Conservation (phyloP, 1,140 invertebrate genomes). For the Hylaeus anthracinus region DNA sequence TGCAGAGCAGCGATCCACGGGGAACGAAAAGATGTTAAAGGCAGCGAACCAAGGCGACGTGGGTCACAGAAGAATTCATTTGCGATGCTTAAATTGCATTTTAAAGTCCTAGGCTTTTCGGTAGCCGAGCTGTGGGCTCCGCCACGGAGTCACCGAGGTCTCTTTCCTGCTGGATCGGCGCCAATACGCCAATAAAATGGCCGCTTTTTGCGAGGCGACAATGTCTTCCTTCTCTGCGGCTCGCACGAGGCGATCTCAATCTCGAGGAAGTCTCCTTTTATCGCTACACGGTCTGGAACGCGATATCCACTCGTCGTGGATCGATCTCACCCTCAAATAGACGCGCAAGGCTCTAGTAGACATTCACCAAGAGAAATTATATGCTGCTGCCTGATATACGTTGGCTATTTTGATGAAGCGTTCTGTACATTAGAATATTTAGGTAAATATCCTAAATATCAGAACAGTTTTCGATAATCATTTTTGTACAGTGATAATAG, state of each 20-base stretch:
- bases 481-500: too few relatives aligned
- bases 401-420: too few relatives aligned
- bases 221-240: constrained; percentile 51
- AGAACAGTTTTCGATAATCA: too few relatives aligned
- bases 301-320: constrained; percentile 21
- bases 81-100: constrained; percentile 61
- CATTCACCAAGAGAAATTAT: too few relatives aligned
- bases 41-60: background rate
- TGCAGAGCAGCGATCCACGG: too few relatives aligned
- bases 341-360: too few relatives aligned
- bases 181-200: constrained; percentile 68
- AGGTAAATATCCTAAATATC: too few relatives aligned
- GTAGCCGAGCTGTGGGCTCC: constrained; percentile 7
- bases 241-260: constrained; percentile 53
- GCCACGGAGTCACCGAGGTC: constrained; percentile 37
- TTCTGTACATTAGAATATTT: too few relatives aligned
- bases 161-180: constrained; percentile 62
- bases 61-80: constrained; percentile 55
- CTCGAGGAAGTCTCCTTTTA: constrained; percentile 47
- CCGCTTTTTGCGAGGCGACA: constrained; percentile 57
- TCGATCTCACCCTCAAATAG: constrained; percentile 9
- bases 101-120: constrained; percentile 51
- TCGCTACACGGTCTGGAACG: constrained; percentile 35
- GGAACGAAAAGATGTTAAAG: background rate
- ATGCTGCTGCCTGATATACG: too few relatives aligned